A percentile compares a stretch with the other conserved stretches of the same genome.
Evolutionary conservation across 2,888 invertebrate genomes (phyloP).

Genomic region (Scaptomyza flava): DNA sequence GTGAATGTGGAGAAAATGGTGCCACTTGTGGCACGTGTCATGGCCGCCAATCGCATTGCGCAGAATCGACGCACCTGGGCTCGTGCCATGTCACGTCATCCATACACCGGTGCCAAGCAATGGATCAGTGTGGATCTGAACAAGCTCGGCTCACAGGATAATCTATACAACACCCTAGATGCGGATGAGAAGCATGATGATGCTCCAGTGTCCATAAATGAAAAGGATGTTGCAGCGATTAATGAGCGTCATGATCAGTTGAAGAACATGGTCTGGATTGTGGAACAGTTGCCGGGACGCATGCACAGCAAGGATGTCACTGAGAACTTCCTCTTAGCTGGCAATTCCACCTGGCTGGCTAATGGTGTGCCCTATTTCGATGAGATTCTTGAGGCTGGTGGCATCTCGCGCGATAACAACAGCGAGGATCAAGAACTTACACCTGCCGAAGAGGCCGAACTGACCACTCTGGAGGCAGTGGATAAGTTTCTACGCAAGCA

Average conservation of each 20-base stretch:
- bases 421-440: conserved; percentile 65
- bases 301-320: conserved; percentile 87
- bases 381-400: conserved; percentile 79
- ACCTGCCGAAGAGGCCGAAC: conserved; percentile 69
- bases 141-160: conserved; percentile 79
- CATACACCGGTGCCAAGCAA: conserved; percentile 93
- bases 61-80: conserved; percentile 90
- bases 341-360: conserved; percentile 88
- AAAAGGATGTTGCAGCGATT: conserved; percentile 73
- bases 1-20: conserved; percentile 86
- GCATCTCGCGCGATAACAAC: conserved; percentile 72
- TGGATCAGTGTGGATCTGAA: conserved; percentile 93
- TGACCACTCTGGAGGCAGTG: conserved; percentile 82
- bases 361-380: conserved; percentile 83
- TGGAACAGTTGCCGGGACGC: conserved; percentile 91
- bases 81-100: conserved; percentile 88
- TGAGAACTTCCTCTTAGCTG: conserved; percentile 85
- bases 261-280: conserved; percentile 87
- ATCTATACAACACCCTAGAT: conserved; percentile 67
- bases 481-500: conserved; percentile 80
- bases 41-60: conserved; percentile 93
- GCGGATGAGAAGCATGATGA: conserved; percentile 76
- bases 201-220: conserved; percentile 65
- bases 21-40: conserved; percentile 90
- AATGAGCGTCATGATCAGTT: conserved; percentile 69